Conservation (phyloP, 2,113 vertebrate species). For the Oncorhynchus masou region DNA sequence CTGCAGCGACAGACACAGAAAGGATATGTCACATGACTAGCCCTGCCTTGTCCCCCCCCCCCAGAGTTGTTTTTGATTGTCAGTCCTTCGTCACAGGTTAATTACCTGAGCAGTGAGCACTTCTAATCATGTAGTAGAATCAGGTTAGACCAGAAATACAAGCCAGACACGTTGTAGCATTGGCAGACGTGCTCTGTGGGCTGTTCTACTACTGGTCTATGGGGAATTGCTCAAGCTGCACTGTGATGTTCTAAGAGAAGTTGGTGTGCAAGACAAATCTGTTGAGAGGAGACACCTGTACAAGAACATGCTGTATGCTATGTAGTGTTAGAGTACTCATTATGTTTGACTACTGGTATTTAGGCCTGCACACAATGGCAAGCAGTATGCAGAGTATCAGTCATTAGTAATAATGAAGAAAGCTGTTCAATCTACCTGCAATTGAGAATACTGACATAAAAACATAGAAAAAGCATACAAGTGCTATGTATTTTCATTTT, state of each 20-base stretch:
- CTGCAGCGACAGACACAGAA: too few species aligned
- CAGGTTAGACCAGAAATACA: constrained; percentile 4
- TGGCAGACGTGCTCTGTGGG: not conserved
- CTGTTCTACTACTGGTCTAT: not conserved
- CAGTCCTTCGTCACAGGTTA: not conserved
- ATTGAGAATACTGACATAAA: not conserved
- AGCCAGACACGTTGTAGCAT: not conserved
- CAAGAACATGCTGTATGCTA: too few species aligned
- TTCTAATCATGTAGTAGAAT: not conserved
- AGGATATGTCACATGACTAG: not conserved
- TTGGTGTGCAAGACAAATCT: too few species aligned
- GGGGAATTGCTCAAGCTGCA: not conserved
- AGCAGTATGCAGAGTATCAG: not conserved
- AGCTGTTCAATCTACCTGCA: not conserved
- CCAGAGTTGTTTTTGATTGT: not conserved
- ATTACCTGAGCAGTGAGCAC: not conserved
- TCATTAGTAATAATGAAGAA: not conserved
- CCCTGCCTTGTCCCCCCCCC: not conserved
- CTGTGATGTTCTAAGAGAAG: too few species aligned
- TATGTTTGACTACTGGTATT: not conserved
- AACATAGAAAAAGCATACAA: too few species aligned
- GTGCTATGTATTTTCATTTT: too few species aligned
- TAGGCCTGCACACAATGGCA: too few species aligned
- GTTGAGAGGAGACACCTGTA: too few species aligned
- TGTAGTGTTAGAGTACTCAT: not conserved